These are phyloP conservation scores for Agrilus mali DNA, from an alignment of 2,888 invertebrate species.

Conservation along the genomic window DNA sequence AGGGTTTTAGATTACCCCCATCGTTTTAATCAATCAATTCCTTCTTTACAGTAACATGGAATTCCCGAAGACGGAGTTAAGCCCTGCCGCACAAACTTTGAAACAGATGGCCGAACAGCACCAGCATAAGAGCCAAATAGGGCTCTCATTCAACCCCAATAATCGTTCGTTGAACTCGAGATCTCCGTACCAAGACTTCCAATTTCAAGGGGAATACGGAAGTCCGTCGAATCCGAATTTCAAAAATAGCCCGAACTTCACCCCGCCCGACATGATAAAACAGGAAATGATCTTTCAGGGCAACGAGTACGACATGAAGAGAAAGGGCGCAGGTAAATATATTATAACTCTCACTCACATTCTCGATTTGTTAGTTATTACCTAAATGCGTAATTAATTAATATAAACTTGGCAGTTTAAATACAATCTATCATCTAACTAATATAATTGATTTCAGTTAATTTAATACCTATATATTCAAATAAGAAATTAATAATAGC, in stretches of 20 bases:
- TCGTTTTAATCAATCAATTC: constrained; percentile 12
- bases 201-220: constrained; percentile 41
- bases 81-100: constrained; percentile 87
- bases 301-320: constrained; percentile 35
- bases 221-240: constrained; percentile 34
- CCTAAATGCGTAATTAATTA: too few relatives aligned
- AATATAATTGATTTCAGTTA: too few relatives aligned
- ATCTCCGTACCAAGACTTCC: constrained; percentile 50
- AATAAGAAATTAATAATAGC: too few relatives aligned
- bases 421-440: too few relatives aligned
- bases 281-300: constrained; percentile 39
- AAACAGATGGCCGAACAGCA: constrained; percentile 97
- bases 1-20: not conserved
- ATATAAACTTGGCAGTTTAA: too few relatives aligned
- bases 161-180: constrained; percentile 32
- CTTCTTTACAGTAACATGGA: constrained; percentile 30
- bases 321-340: constrained; percentile 28
- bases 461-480: too few relatives aligned
- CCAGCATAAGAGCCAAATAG: constrained; percentile 70
- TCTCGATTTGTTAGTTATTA: too few relatives aligned
- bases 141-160: constrained; percentile 41
- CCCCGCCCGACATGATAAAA: constrained; percentile 42
- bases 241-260: constrained; percentile 31
- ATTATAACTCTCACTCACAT: not conserved
- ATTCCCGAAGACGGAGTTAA: constrained; percentile 48